Conservation (phyloP, 2,888 invertebrate genomes). For the Halictus ligatus region DNA sequence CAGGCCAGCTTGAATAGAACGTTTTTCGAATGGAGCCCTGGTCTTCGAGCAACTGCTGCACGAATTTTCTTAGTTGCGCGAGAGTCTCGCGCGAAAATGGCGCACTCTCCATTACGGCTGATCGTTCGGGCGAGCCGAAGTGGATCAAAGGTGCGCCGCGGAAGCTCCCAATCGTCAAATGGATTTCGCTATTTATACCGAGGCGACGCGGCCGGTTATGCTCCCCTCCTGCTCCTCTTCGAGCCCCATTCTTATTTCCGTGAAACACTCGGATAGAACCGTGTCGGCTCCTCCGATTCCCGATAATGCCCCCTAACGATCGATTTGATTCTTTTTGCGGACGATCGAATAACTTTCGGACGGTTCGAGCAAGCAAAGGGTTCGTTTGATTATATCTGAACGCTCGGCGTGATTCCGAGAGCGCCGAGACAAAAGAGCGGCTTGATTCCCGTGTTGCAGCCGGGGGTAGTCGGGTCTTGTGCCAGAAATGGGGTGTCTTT, state of each 20-base stretch:
- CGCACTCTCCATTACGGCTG: conserved; percentile 60
- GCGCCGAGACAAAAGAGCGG: background rate
- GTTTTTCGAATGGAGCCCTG: conserved; percentile 30
- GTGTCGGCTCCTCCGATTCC: background rate
- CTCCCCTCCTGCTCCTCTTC: background rate
- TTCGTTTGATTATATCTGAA: background rate
- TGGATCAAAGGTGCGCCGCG: conserved; percentile 46
- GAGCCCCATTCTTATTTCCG: conserved; percentile 1
- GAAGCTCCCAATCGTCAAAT: conserved; percentile 58
- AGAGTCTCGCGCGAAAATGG: conserved; percentile 36
- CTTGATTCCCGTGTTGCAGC: background rate
- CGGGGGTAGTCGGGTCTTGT: background rate
- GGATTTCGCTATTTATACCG: conserved; percentile 40
- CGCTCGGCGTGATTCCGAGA: background rate
- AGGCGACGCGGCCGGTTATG: conserved; percentile 25
- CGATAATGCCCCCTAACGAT: background rate
- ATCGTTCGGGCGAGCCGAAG: conserved; percentile 52
- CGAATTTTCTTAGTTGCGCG: conserved; percentile 7
- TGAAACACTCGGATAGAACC: conserved; percentile 26
- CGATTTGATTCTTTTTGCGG: background rate
- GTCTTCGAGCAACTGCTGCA: conserved; percentile 3
- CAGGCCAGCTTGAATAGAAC: conserved; percentile 21
- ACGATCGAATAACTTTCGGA: background rate
- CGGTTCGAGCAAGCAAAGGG: background rate
- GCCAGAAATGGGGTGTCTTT: background rate